Percentiles rank a stretch among this genome's conserved stretches.
phyloP scores from a whole-genome alignment of 2,888 invertebrate genomes.

The Adineta ricciae region DNA sequence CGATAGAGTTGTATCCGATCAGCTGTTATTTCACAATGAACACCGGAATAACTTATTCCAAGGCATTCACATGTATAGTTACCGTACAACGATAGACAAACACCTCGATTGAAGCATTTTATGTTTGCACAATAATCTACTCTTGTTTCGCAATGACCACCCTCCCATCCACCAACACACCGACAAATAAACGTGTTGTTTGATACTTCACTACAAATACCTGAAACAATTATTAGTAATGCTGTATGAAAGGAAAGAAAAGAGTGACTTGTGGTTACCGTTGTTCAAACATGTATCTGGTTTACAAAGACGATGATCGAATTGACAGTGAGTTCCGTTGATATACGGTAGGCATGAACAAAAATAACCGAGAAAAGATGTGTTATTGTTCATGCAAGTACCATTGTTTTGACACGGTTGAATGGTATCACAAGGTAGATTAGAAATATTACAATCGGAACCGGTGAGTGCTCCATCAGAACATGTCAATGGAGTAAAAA shows the following conservation, averaged over 20 bases:
- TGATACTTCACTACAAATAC: not conserved
- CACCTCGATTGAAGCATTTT: not conserved
- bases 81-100: not conserved
- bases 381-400: not conserved
- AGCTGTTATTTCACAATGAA: not conserved
- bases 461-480: not conserved
- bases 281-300: no score
- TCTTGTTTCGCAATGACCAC: not conserved
- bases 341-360: conserved; percentile 22
- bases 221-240: not conserved
- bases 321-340: conserved; percentile 28
- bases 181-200: not conserved
- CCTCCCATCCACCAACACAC: not conserved
- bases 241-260: no score
- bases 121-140: not conserved
- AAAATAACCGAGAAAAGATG: not conserved
- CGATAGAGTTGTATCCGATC: not conserved
- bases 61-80: not conserved
- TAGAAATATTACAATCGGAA: not conserved
- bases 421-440: not conserved
- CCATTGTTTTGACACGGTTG: not conserved
- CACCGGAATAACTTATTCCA: no score
- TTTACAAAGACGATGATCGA: no score
- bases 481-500: not conserved
- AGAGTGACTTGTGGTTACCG: no score